Conservation (phyloP, 2,797 vertebrate species). For the Danio jaintianensis region DNA sequence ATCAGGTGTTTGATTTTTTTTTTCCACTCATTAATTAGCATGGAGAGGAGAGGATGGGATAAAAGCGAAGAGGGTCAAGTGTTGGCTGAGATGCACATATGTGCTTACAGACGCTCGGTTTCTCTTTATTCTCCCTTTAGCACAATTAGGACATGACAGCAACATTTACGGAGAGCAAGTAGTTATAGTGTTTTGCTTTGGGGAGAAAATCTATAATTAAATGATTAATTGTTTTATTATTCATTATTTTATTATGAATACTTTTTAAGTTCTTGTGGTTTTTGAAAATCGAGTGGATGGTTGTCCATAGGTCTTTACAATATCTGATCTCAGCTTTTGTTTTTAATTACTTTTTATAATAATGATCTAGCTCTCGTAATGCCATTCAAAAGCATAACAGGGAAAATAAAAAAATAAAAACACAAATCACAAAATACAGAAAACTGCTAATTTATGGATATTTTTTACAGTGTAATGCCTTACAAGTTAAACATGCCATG, state of each 20-base stretch:
- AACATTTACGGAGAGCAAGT: background rate
- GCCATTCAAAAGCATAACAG: too few relatives aligned
- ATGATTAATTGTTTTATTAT: background rate
- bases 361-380: too few relatives aligned
- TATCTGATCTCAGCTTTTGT: background rate
- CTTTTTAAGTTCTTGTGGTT: background rate
- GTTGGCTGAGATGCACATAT: background rate
- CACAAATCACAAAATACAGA: too few relatives aligned
- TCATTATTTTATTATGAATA: too few relatives aligned
- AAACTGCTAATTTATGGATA: too few relatives aligned
- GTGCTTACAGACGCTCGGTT: background rate
- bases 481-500: too few relatives aligned
- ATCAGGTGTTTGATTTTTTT: background rate
- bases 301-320: background rate
- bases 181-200: conserved; percentile 4
- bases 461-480: too few relatives aligned
- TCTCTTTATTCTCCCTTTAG: background rate
- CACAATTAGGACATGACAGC: background rate
- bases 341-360: too few relatives aligned
- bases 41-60: background rate
- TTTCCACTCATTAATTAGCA: background rate
- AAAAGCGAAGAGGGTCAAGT: background rate
- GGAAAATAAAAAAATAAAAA: too few relatives aligned
- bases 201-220: background rate
- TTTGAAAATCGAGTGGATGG: background rate